These are phyloP conservation scores for Pangasius djambal DNA, from an alignment of 2,797 vertebrate genomes.

Conservation along the genomic window DNA sequence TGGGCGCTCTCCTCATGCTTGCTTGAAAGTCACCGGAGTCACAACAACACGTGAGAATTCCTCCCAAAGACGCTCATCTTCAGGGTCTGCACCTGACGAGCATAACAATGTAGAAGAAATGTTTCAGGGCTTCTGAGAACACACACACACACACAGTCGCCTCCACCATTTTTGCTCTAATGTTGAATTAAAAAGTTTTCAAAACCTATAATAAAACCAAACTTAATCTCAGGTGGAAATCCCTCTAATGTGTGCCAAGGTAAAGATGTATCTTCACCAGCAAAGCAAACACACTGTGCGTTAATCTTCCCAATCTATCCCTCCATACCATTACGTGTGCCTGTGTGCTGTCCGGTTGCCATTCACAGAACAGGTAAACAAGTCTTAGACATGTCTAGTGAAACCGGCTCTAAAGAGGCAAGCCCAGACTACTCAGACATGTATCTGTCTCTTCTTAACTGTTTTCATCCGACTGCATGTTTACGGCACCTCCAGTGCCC, in stretches of 20 bases:
- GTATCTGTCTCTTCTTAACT: constrained; percentile 70
- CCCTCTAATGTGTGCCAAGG: neutral
- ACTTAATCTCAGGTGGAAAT: neutral
- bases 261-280: neutral
- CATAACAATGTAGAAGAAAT: constrained; percentile 42
- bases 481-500: constrained; percentile 69
- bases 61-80: constrained; percentile 86
- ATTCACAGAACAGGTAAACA: neutral
- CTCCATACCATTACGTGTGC: neutral
- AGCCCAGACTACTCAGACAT: constrained; percentile 72
- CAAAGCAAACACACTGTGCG: neutral
- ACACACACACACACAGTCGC: neutral
- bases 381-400: neutral
- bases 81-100: constrained; percentile 87
- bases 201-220: neutral
- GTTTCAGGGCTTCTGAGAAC: neutral
- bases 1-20: constrained; percentile 85
- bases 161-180: neutral
- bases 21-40: constrained; percentile 82
- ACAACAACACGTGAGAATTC: constrained; percentile 86
- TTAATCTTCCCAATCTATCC: neutral
- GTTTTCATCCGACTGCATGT: constrained; percentile 76
- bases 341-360: neutral
- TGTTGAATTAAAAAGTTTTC: neutral
- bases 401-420: constrained; percentile 7